Percentiles rank a stretch among this genome's conserved stretches.
phyloP scores from a whole-genome alignment of 2,888 invertebrate species.

The Germaria angustata region DNA sequence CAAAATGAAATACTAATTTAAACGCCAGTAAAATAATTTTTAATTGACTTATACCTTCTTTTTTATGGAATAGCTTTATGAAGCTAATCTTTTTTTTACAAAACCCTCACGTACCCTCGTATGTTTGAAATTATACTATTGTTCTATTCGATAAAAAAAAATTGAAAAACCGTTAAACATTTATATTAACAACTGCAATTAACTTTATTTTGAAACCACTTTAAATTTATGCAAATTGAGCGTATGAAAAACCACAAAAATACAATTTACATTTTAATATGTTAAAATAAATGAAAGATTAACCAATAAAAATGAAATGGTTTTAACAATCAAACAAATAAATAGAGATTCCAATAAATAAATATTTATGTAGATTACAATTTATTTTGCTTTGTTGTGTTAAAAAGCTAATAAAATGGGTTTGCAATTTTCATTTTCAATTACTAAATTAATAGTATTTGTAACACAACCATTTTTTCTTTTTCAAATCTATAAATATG shows the following conservation, averaged over 20 bases:
- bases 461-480: background rate
- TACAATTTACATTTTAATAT: conserved; percentile 35
- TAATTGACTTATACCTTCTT: too few species aligned
- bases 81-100: too few species aligned
- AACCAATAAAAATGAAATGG: conserved; percentile 27
- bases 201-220: conserved; percentile 49
- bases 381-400: background rate
- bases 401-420: background rate
- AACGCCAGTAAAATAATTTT: too few species aligned
- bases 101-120: too few species aligned
- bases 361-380: background rate
- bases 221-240: conserved; percentile 50
- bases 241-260: conserved; percentile 47
- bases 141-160: too few species aligned
- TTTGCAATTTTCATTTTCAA: background rate
- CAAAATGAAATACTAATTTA: too few species aligned
- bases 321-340: background rate
- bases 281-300: conserved; percentile 7
- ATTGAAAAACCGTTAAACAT: too few species aligned
- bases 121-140: too few species aligned
- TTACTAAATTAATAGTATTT: background rate
- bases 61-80: too few species aligned
- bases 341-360: background rate
- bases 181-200: conserved; percentile 29
- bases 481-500: background rate